Percentiles rank a stretch among this genome's conserved stretches.
Evolutionary conservation across 2,113 vertebrate genomes (phyloP).

Genomic region (Nesogale talazaci): DNA sequence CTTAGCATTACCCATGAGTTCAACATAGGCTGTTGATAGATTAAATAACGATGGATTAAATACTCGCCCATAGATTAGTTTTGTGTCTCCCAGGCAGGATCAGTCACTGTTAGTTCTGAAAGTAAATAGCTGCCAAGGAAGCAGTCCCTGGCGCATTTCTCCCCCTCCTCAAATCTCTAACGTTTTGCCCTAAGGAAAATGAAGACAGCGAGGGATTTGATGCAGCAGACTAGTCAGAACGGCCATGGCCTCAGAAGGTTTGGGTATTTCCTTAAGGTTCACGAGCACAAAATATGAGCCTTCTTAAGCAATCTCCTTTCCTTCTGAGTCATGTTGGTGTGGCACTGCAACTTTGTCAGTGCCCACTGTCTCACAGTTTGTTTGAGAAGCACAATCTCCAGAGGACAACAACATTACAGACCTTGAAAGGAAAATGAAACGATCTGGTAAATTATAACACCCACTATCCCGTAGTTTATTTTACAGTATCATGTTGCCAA

Average conservation of each 20-base stretch:
- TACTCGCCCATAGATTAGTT: neutral
- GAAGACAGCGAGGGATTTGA: neutral
- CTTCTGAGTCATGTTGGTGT: neutral
- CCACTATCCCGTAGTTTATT: slow-evolving; percentile 41
- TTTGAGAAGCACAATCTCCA: slow-evolving; percentile 40
- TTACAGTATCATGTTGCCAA: neutral
- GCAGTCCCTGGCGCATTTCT: neutral
- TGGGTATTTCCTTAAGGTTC: neutral
- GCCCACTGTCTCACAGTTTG: slow-evolving; percentile 2
- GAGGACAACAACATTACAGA: slow-evolving; percentile 43
- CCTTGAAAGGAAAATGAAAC: slow-evolving; percentile 54
- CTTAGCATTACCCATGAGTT: neutral
- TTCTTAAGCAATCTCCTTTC: slow-evolving; percentile 36
- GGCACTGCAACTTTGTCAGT: neutral
- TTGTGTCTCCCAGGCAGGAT: neutral
- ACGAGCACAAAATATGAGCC: neutral
- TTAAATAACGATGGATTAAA: slow-evolving; percentile 9
- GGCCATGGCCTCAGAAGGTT: neutral
- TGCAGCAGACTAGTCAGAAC: neutral
- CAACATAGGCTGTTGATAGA: neutral
- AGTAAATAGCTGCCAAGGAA: neutral
- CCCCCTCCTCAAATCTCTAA: neutral
- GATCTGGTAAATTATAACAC: slow-evolving; percentile 43
- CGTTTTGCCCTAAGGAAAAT: neutral
- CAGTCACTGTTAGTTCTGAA: neutral